Base-by-base conservation (phyloP, 2,113 vertebrate species). In the Xenus cinereus region DNA sequence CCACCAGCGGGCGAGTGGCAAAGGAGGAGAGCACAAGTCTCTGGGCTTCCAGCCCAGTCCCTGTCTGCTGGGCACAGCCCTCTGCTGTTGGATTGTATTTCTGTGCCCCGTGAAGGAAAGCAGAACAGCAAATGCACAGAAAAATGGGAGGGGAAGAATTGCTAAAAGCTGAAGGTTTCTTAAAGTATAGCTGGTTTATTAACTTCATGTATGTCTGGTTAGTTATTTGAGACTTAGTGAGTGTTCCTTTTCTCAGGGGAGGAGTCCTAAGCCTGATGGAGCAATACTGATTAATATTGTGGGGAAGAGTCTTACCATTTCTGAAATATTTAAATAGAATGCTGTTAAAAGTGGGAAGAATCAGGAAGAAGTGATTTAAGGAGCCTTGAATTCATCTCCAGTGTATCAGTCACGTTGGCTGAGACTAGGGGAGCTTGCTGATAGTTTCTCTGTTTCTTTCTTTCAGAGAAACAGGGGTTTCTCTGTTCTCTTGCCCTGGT, bases 1-100 rank as follows among this genome's bases (percentile, higher is more conserved):
- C 67, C 48, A 12, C n/a, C 41, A 50, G 12, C 0, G 0, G 17
- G 32, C 0, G 0, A 75, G 57, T 28, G 32, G 80, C 66, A 68
- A 1, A 57, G 37, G 59, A 74, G 37, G 53, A 27, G 60, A 83
- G 35, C 0, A 0, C n/a, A 15, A 17, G 62, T 54, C 12, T 35
- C 60, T 74, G 46, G 78, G 75, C 66, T 63, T 30, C 46, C 43
- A 85, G 79, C 74, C 93, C 62, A 39, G 32, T 67, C 56, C 26
- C 33, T 66, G 63, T 57, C 26, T 51, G 48, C 84, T 39, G 81
- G 73, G 27, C 48, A 46, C 68, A 35, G 74, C 45, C 39, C 15
- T 19, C 3, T 0, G 0, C 41, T 43, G 32, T 32, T 71, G 67
- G 35, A 11, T 24, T 60, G 39, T 32, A 7, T 39, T 69, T 79